Conservation (phyloP, 2,113 vertebrate species). For the Tetrao urogallus region DNA sequence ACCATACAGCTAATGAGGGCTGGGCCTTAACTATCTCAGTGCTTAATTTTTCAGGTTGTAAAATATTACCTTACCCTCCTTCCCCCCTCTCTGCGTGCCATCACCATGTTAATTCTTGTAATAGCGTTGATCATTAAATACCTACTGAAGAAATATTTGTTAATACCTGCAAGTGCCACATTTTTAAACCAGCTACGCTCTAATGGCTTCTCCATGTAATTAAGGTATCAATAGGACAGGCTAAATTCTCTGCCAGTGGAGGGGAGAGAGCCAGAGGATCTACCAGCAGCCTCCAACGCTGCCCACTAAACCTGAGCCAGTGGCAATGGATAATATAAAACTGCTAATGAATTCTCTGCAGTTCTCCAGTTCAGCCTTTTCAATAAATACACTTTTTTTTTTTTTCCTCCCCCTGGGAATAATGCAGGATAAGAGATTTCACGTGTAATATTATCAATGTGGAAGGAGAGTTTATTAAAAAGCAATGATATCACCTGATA, state of each 20-base stretch:
- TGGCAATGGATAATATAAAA: background rate
- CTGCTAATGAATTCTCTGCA: constrained; percentile 44
- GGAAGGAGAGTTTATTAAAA: constrained; percentile 75
- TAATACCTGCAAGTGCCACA: constrained; percentile 13
- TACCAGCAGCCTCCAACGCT: background rate
- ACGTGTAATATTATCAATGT: constrained; percentile 50
- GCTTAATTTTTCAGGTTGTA: constrained; percentile 85
- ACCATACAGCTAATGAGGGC: constrained; percentile 95
- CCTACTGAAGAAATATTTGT: constrained; percentile 49
- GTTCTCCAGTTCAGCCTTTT: constrained; percentile 35
- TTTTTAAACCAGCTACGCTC: background rate
- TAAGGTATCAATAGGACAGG: background rate
- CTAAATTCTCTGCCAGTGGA: background rate
- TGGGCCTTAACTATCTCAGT: constrained; percentile 88
- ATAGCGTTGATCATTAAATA: constrained; percentile 68
- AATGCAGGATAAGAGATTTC: constrained; percentile 53
- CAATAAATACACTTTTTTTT: constrained; percentile 29
- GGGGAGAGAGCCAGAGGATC: background rate
- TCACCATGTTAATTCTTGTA: constrained; percentile 65
- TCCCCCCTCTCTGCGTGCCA: constrained; percentile 29
- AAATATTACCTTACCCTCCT: constrained; percentile 73
- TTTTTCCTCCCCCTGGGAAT: constrained; percentile 34
- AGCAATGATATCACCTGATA: constrained; percentile 75
- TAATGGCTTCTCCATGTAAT: background rate
- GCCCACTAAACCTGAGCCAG: background rate